phyloP scores from a whole-genome alignment of 2,797 vertebrate genomes.

The Staurois parvus region DNA sequence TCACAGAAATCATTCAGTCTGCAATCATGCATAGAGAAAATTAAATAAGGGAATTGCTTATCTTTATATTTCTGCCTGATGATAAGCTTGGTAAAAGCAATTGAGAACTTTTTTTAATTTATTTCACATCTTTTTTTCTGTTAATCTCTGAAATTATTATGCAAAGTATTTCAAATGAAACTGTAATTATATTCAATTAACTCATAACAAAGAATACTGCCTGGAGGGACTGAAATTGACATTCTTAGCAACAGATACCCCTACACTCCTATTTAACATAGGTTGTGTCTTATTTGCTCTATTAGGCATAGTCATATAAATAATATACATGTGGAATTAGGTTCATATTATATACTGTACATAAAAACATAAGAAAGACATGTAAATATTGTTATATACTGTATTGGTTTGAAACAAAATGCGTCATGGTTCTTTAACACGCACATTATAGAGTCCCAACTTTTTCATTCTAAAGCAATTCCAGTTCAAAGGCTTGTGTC shows the following conservation, averaged over 20 bases:
- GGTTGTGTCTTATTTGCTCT: neutral
- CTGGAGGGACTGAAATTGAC: slow-evolving; percentile 23
- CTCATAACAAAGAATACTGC: slow-evolving; percentile 33
- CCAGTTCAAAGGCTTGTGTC: too few relatives aligned
- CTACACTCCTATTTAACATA: neutral
- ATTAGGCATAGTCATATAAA: neutral
- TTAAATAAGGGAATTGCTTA: slow-evolving; percentile 52
- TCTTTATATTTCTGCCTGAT: slow-evolving; percentile 41
- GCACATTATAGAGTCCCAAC: too few relatives aligned
- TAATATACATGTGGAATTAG: neutral
- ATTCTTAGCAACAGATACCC: slow-evolving; percentile 4
- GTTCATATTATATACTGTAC: neutral
- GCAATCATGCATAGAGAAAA: slow-evolving; percentile 44
- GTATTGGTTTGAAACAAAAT: too few relatives aligned
- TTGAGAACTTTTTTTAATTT: slow-evolving; percentile 47
- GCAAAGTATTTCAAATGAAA: slow-evolving; percentile 44
- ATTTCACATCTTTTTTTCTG: slow-evolving; percentile 47
- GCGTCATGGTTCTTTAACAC: too few relatives aligned
- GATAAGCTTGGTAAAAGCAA: slow-evolving; percentile 44
- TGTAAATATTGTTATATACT: too few relatives aligned
- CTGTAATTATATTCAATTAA: slow-evolving; percentile 57
- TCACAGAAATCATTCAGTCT: slow-evolving; percentile 38
- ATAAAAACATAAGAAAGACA: neutral
- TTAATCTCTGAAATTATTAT: slow-evolving; percentile 54
- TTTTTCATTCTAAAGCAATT: too few relatives aligned